phyloP scores from a whole-genome alignment of 2,113 vertebrate genomes.

The Cariama cristata region DNA sequence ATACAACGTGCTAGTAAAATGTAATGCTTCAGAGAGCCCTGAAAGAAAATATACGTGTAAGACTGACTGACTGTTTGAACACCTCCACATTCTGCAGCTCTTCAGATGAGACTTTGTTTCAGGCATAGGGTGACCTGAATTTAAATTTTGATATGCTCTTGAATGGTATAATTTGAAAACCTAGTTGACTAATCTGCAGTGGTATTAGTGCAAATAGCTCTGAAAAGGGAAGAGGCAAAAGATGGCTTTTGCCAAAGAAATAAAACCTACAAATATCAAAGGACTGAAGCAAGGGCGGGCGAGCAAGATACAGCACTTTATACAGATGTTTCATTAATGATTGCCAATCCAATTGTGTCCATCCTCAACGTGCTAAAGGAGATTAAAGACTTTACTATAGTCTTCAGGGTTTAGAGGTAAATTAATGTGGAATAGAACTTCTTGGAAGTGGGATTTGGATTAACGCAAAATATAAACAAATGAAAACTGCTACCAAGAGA shows the following conservation, averaged over 20 bases:
- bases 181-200: neutral
- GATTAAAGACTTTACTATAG: slow-evolving; percentile 44
- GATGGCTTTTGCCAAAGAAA: neutral
- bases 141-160: neutral
- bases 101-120: neutral
- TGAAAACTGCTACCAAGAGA: neutral
- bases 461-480: neutral
- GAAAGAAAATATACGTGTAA: neutral
- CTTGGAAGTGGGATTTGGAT: neutral
- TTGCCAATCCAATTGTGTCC: slow-evolving; percentile 11
- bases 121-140: neutral
- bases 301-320: neutral
- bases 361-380: neutral
- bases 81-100: neutral
- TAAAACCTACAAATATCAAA: slow-evolving; percentile 1
- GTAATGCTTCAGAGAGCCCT: neutral
- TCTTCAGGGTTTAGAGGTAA: slow-evolving; percentile 28
- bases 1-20: neutral
- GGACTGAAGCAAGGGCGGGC: neutral
- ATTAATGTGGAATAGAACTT: neutral
- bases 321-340: slow-evolving; percentile 20
- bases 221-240: neutral
- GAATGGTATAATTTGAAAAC: neutral
- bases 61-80: neutral
- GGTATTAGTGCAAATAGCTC: neutral